A percentile compares a stretch with the other conserved stretches of the same genome.
Conservation (phyloP, 1,140 invertebrate species). For the Venustaconcha ellipsiformis region DNA sequence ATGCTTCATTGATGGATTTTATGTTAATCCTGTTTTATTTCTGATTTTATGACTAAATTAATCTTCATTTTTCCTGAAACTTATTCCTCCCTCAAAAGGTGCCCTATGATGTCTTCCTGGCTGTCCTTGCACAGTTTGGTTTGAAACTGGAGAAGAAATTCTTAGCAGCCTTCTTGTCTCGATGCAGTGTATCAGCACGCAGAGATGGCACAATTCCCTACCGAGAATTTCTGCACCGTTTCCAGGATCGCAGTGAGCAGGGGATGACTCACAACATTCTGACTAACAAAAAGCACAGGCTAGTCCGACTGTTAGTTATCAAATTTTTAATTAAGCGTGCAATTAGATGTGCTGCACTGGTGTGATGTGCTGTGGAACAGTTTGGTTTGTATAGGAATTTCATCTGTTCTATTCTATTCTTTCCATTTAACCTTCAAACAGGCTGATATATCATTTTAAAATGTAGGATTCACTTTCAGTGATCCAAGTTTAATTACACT, state of each 20-base stretch:
- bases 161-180: conserved; percentile 63
- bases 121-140: conserved; percentile 58
- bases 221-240: conserved; percentile 64
- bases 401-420: too few relatives aligned
- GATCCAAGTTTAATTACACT: too few relatives aligned
- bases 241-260: conserved; percentile 66
- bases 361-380: conserved; percentile 5
- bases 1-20: too few relatives aligned
- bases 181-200: conserved; percentile 57
- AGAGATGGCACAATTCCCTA: conserved; percentile 60
- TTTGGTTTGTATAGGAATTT: not conserved
- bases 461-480: too few relatives aligned
- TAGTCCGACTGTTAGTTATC: conserved; percentile 46
- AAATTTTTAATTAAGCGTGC: conserved; percentile 22
- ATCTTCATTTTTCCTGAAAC: too few relatives aligned
- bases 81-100: conserved; percentile 42
- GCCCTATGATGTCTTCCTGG: conserved; percentile 57
- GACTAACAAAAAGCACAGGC: conserved; percentile 66
- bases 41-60: too few relatives aligned
- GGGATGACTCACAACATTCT: conserved; percentile 67
- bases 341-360: not conserved
- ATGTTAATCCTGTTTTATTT: too few relatives aligned
- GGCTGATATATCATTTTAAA: too few relatives aligned
- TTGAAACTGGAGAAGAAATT: conserved; percentile 64
- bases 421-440: too few relatives aligned